Base-by-base conservation (phyloP, 2,888 invertebrate genomes). In the Glaucopsyche alexis region DNA sequence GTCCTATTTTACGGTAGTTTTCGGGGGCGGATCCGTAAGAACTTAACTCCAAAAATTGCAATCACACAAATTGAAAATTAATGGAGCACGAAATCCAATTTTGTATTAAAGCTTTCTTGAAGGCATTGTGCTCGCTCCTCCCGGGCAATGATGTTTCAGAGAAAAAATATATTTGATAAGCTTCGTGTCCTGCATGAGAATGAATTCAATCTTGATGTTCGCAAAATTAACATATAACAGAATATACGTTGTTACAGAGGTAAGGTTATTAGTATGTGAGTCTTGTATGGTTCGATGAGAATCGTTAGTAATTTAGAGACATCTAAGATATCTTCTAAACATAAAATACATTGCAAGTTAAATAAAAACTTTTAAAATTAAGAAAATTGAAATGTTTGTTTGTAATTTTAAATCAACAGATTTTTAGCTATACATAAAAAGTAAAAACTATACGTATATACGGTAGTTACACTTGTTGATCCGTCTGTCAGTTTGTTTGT, bases 51-150 rank as follows among this genome's bases (percentile, higher is more conserved):
- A 88, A 89, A 91, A 90, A 91, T 90, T 90, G 91, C 91, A 91
- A 91, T 91, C 91, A 91, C 90, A 86, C 88, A 91, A 91, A 91
- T 91, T 91, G 91, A 91, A 91, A 91, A 90, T 91, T 91, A 91
- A 91, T 91, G 91, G 91, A 87, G 87, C 91, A 89, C 84, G 85
- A 91, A 90, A 91, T 91, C 90, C 91, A 91, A 91, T 91, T 91
- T 90, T 88, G 88, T 88, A 90, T 91, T 89, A 84, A 87, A 87
- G 89, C 89, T 89, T 87, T 87, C 84, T 85, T 83, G 82, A 85
- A 84, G 83, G 83, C 77, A 79, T 77, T 73, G 73, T 75, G 72
- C 78, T 76, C 74, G 77, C 77, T 78, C 77, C 76, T 75, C 75
- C 73, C 66, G 73, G 69, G 74, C 76, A 75, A 75, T 76, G 76